Evolutionary conservation across 2,888 invertebrate genomes (phyloP).

Genomic region (Maniola hyperantus): DNA sequence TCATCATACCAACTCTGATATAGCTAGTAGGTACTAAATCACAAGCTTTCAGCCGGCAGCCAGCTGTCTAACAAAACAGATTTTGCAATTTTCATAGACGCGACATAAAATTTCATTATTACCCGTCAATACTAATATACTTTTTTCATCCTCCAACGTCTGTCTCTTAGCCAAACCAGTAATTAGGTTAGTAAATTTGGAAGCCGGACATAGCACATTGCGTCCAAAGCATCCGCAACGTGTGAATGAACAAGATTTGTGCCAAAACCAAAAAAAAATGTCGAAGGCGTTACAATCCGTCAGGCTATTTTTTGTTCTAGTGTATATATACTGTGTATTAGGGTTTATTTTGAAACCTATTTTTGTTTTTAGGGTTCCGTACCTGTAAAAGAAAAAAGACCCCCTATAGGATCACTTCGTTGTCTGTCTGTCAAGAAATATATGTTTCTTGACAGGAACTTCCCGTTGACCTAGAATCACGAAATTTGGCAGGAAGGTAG

Average conservation of each 20-base stretch:
- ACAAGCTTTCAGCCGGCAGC: conserved; percentile 1
- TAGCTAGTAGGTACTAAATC: neutral
- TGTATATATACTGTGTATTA: conserved; percentile 16
- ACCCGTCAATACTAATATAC: conserved; percentile 5
- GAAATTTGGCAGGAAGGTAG: too few relatives aligned
- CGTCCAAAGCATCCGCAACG: conserved; percentile 24
- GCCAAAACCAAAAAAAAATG: conserved; percentile 33
- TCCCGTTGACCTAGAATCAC: too few relatives aligned
- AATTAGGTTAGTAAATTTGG: conserved; percentile 35
- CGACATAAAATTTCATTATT: neutral
- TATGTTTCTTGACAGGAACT: too few relatives aligned
- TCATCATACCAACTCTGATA: too few relatives aligned
- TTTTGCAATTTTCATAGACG: neutral
- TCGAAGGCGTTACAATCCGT: conserved; percentile 29
- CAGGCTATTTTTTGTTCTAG: conserved; percentile 27
- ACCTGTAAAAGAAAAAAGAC: too few relatives aligned
- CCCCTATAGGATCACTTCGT: too few relatives aligned
- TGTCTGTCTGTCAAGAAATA: too few relatives aligned
- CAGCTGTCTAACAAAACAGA: neutral
- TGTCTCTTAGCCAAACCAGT: conserved; percentile 25
- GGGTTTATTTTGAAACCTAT: conserved; percentile 22
- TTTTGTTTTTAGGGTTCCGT: too few relatives aligned
- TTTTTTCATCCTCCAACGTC: neutral
- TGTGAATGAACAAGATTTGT: conserved; percentile 42
- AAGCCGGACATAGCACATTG: conserved; percentile 33